Conservation (phyloP, 2,797 vertebrate genomes). For the Sebastes matsubarae region DNA sequence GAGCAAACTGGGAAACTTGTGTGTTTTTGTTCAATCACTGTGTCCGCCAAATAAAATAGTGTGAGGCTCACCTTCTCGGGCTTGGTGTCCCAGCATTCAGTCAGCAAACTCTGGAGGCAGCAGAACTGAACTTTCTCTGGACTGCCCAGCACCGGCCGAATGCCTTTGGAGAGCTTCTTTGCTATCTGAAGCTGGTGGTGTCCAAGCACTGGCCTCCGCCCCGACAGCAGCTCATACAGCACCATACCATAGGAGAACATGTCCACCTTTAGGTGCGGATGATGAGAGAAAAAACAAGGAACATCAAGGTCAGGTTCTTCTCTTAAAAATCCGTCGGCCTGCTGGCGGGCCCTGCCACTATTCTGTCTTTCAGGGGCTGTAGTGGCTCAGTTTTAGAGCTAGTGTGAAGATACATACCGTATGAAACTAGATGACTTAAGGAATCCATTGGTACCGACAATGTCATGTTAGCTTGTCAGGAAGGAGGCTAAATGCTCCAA, state of each 20-base stretch:
- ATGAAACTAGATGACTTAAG: no score
- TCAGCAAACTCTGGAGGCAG: conserved; percentile 89
- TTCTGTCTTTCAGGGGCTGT: no score
- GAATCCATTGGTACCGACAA: no score
- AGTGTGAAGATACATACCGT: no score
- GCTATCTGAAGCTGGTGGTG: conserved; percentile 95
- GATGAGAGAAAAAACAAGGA: background rate
- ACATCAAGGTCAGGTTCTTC: background rate
- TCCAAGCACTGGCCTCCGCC: conserved; percentile 88
- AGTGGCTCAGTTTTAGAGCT: no score
- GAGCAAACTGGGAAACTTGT: background rate
- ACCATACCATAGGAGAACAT: conserved; percentile 99
- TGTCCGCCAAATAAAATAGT: background rate
- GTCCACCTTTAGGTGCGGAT: conserved; percentile 85
- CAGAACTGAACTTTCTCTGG: conserved; percentile 92
- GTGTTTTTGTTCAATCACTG: background rate
- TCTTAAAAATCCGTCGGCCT: no score
- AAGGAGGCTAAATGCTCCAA: no score
- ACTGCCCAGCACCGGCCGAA: conserved; percentile 88
- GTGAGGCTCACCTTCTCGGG: conserved; percentile 89
- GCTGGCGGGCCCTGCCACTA: no score
- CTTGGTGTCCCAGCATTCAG: conserved; percentile 96
- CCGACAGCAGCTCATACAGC: conserved; percentile 92
- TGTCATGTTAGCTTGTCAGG: no score
- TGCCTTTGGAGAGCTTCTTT: conserved; percentile 94